Evolutionary conservation across 2,113 vertebrate species (phyloP).

Genomic region (Alethe castanea): DNA sequence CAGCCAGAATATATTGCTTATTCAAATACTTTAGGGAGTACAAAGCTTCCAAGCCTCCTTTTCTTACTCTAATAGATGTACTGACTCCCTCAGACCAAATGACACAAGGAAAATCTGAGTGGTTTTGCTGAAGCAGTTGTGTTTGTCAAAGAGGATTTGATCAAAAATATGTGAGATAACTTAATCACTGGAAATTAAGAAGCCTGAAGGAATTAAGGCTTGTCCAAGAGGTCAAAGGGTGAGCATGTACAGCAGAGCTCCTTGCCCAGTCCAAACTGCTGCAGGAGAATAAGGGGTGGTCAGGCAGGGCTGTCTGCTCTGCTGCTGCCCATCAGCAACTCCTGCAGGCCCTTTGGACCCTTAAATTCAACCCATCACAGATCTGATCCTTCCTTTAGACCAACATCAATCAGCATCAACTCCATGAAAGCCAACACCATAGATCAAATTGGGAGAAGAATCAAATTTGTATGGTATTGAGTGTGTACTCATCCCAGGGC

Average conservation of each 20-base stretch:
- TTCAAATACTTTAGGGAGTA: background rate
- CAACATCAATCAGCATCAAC: background rate
- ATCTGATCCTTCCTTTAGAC: background rate
- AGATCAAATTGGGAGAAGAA: background rate
- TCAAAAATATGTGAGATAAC: background rate
- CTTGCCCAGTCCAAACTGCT: background rate
- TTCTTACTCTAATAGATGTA: background rate
- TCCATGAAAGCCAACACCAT: background rate
- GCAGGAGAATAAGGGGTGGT: background rate
- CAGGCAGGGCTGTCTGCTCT: background rate
- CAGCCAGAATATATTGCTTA: background rate
- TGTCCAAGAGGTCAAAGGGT: background rate
- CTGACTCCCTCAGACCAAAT: background rate
- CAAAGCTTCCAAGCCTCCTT: background rate
- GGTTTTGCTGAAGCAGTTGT: background rate
- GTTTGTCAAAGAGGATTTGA: background rate
- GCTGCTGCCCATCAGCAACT: background rate
- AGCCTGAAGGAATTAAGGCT: background rate
- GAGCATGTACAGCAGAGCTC: accelerated
- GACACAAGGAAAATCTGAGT: background rate
- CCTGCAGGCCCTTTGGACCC: background rate
- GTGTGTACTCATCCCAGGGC: accelerated
- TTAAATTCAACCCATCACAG: background rate
- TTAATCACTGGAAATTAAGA: background rate
- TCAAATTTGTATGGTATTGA: background rate